Evolutionary conservation across 2,888 invertebrate species (phyloP), one percentile per base, ranked within the genome.

Genomic region (Acleris cristana): DNA sequence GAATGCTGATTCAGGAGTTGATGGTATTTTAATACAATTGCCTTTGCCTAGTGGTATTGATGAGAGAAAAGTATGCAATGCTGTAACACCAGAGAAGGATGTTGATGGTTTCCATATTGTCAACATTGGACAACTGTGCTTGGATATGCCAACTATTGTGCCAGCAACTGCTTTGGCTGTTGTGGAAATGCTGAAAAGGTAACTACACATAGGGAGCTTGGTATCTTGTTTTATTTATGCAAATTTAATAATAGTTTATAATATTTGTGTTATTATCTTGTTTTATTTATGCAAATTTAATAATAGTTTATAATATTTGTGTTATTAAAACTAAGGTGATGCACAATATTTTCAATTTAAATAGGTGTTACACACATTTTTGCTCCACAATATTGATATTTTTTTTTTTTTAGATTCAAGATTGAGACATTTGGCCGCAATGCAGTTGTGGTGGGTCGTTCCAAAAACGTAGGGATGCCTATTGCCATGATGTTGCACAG

Each of bases 391-490:
- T 26, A 26, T 8, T 26, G 23, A 58, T 18, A 26, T 19, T 58
- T 23, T 18, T 6, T 14, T 19, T 14, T 40, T 93, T 83, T 69
- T 79, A 93, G 93, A 73, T 90, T 87, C 71, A 88, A 93, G 73
- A 90, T 98, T 69, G 95, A 96, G 69, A 97, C 97, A 0, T 94
- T 95, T 79, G 98, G 98, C 1, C 97, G 96, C 77, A 97, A 97
- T 83, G 97, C 97, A 6, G 97, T 98, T 0, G 96, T 98, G 0
- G 95, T 97, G 72, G 98, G 98, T 1, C 94, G 98, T 63, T 98
- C 98, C 0, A 98, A 98, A 86, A 97, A 98, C 86, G 98, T 98
- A 23, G 97, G 98, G 0, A 94, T 98, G 91, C 98, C 98, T 0
- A 96, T 98, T 68, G 96, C 97, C 0, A 94, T 98, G 93, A 90